Conservation (phyloP, 2,113 vertebrate genomes). For the Zapus hudsonius region DNA sequence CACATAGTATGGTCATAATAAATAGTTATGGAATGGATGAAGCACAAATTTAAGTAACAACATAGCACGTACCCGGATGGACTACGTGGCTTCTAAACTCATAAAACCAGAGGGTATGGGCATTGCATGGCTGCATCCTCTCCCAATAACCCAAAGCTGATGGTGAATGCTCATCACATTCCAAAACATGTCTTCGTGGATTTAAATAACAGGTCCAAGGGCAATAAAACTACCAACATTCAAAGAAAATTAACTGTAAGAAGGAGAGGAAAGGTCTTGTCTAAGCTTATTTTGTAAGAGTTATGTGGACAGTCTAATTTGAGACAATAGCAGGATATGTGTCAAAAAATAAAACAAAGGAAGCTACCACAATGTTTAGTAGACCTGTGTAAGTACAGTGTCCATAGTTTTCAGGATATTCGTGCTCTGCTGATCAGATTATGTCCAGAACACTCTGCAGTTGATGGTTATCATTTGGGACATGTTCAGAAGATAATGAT, state of each 20-base stretch:
- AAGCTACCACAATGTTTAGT: not conserved
- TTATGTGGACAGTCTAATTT: not conserved
- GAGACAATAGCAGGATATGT: not conserved
- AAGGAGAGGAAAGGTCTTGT: not conserved
- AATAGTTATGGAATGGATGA: not conserved
- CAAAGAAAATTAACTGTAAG: not conserved
- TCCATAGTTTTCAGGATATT: not conserved
- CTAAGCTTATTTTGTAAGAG: not conserved
- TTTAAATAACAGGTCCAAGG: not conserved
- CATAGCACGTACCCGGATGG: not conserved
- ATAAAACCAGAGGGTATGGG: not conserved
- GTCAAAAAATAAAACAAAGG: not conserved
- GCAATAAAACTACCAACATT: not conserved
- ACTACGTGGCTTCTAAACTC: not conserved
- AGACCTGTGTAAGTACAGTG: not conserved
- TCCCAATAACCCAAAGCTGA: constrained; percentile 24
- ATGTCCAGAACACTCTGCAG: not conserved
- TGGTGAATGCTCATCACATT: constrained; percentile 14
- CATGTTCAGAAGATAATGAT: not conserved
- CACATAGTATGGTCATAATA: not conserved
- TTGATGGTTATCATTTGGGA: not conserved
- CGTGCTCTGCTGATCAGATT: not conserved
- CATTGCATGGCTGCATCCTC: not conserved
- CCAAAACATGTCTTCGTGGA: constrained; percentile 1
- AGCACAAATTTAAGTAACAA: constrained; percentile 39